Percentiles rank a stretch among this genome's conserved stretches.
These are phyloP conservation scores for Channallabes apus DNA, from an alignment of 2,797 vertebrate species.

Conservation along the genomic window DNA sequence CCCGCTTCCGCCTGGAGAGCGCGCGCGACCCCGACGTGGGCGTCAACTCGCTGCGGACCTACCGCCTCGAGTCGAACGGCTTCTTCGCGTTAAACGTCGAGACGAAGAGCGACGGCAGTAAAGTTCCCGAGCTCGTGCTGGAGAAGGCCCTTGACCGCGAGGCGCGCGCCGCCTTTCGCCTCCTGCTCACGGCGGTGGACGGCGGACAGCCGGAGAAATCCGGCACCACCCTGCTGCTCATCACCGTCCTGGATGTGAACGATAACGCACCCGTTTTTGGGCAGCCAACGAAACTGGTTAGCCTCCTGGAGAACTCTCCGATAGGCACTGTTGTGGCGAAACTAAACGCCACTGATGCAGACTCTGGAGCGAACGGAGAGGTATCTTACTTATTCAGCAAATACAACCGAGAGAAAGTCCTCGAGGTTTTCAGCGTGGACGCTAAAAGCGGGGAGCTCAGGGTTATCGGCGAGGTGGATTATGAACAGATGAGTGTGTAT, in stretches of 20 bases:
- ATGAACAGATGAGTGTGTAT: slow-evolving; percentile 81
- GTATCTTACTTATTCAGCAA: slow-evolving; percentile 86
- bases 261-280: slow-evolving; percentile 90
- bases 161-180: slow-evolving; percentile 79
- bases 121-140: slow-evolving; percentile 90
- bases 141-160: slow-evolving; percentile 88
- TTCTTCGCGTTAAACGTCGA: slow-evolving; percentile 86
- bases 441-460: slow-evolving; percentile 82
- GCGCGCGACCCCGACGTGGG: slow-evolving; percentile 95
- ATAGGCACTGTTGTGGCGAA: slow-evolving; percentile 81
- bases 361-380: slow-evolving; percentile 87
- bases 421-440: slow-evolving; percentile 83
- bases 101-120: slow-evolving; percentile 86
- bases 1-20: slow-evolving; percentile 87
- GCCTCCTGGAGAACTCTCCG: slow-evolving; percentile 83
- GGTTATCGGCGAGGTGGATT: slow-evolving; percentile 84
- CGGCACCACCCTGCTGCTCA: slow-evolving; percentile 82
- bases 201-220: slow-evolving; percentile 87
- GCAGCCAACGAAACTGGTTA: slow-evolving; percentile 78
- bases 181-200: slow-evolving; percentile 87
- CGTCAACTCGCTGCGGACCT: slow-evolving; percentile 86
- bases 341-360: slow-evolving; percentile 89
- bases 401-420: slow-evolving; percentile 81
- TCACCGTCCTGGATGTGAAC: slow-evolving; percentile 88
- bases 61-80: slow-evolving; percentile 80